Evolutionary conservation across 1,140 invertebrate genomes (phyloP).

Genomic region (Aphelinus atriplicis): DNA sequence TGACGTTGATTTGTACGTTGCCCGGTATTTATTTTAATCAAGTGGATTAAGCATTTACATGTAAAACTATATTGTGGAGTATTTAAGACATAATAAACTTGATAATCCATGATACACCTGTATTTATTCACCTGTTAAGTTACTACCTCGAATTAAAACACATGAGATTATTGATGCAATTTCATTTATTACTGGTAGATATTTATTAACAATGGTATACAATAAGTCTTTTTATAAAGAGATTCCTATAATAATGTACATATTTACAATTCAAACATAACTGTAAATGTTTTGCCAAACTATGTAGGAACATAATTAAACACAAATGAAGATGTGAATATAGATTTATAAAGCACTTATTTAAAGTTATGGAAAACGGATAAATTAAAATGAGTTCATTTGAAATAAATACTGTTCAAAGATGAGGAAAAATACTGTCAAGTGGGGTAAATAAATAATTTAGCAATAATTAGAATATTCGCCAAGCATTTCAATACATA

Average conservation of each 20-base stretch:
- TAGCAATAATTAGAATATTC: not conserved
- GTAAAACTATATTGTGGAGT: slow-evolving; percentile 15
- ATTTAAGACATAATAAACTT: slow-evolving; percentile 41
- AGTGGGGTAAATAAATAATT: not conserved
- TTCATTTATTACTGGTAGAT: not conserved
- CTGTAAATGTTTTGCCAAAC: not conserved
- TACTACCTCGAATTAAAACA: too few relatives aligned
- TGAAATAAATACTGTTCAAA: slow-evolving; percentile 15
- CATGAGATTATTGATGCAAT: too few relatives aligned
- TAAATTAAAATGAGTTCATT: not conserved
- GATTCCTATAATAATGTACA: slow-evolving; percentile 10
- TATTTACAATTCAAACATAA: slow-evolving; percentile 20
- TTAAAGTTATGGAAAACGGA: not conserved
- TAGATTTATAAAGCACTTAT: not conserved
- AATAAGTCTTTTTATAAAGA: slow-evolving; percentile 3
- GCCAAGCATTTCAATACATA: not conserved
- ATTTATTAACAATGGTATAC: slow-evolving; percentile 19
- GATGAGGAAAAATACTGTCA: not conserved
- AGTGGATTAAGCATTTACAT: slow-evolving; percentile 16
- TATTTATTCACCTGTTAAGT: too few relatives aligned
- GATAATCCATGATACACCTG: slow-evolving; percentile 6
- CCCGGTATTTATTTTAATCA: slow-evolving; percentile 27
- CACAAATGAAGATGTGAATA: not conserved
- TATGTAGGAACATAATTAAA: not conserved
- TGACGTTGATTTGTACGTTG: slow-evolving; percentile 26